Base-by-base conservation (phyloP, 2,888 invertebrate species). In the Petrolisthes manimaculis region DNA sequence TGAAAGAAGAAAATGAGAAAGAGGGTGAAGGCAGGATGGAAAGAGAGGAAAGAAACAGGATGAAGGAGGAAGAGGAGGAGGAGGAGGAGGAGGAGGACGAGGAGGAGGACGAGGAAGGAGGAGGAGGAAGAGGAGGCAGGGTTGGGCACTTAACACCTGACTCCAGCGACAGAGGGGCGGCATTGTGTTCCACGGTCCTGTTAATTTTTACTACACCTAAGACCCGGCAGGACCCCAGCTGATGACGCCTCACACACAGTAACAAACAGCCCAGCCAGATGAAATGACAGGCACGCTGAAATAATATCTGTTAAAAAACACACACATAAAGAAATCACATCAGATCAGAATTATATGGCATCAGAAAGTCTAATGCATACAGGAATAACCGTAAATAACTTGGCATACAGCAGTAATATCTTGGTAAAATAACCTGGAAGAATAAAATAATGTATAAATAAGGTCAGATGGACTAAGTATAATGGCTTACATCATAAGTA, bases 61-160 rank as follows among this genome's bases (percentile, higher is more conserved):
- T 6, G 61, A 61, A 61, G 9, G 18, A 61, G 9, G 61, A 18
- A 3, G 18, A 61, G 18, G 61, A 18, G 9, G 9, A 12, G 61
- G 61, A 61, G 18, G 18, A 12, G 18, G 18, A 12, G 61, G 12
- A 61, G 61, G 6, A 61, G 14, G 14, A 61, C 8, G 8, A 61
- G 61, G 14, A 61, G 14, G 61, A 14, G 14, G 61, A 14, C 6
- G 14, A 61, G 6, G 61, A 61, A 6, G 61, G 14, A 61, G 61
- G 6, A 61, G 61, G 14, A 61, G 61, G 61, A 61, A 61, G 14
- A 14, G 61, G 61, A 61, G 61, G 61, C 12, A 61, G 61, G 9
- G 61, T 9, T 61, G 6, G 21, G 71, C 71, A 71, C n/a, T 71
- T 71, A 71, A n/a, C 71, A 71, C 71, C 71, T 71, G n/a, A 71